phyloP scores from a whole-genome alignment of 2,888 invertebrate species.

The Apotomis turbidana region DNA sequence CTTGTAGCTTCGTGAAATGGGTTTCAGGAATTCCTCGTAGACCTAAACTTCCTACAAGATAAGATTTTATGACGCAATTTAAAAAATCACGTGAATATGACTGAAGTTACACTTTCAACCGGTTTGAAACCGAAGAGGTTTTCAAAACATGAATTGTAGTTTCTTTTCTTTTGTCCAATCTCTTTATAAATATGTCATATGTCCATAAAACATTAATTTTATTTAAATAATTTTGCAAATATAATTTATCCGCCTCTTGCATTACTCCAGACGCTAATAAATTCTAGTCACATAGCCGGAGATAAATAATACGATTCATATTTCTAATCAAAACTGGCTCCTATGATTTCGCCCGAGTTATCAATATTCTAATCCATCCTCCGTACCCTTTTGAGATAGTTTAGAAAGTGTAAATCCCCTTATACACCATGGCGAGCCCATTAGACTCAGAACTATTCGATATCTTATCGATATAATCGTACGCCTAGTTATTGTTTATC shows the following conservation, averaged over 20 bases:
- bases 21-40: slow-evolving; percentile 7
- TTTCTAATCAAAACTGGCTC: slow-evolving; percentile 39
- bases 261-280: slow-evolving; percentile 30
- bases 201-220: background rate
- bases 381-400: slow-evolving; percentile 68
- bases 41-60: background rate
- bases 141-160: too few relatives aligned
- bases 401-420: slow-evolving; percentile 82
- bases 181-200: background rate
- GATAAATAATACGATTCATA: slow-evolving; percentile 35
- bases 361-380: slow-evolving; percentile 77
- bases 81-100: too few relatives aligned
- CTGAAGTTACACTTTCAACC: too few relatives aligned
- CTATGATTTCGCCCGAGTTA: slow-evolving; percentile 52
- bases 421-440: slow-evolving; percentile 72
- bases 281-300: slow-evolving; percentile 29
- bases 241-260: slow-evolving; percentile 7
- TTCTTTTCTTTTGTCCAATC: too few relatives aligned
- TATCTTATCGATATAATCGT: slow-evolving; percentile 80
- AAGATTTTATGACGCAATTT: too few relatives aligned
- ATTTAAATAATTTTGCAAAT: background rate
- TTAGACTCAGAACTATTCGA: slow-evolving; percentile 76
- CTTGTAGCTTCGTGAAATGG: background rate
- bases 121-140: too few relatives aligned
- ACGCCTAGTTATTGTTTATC: slow-evolving; percentile 80